Conservation (phyloP, 2,113 vertebrate species). For the Uropsilus gracilis region DNA sequence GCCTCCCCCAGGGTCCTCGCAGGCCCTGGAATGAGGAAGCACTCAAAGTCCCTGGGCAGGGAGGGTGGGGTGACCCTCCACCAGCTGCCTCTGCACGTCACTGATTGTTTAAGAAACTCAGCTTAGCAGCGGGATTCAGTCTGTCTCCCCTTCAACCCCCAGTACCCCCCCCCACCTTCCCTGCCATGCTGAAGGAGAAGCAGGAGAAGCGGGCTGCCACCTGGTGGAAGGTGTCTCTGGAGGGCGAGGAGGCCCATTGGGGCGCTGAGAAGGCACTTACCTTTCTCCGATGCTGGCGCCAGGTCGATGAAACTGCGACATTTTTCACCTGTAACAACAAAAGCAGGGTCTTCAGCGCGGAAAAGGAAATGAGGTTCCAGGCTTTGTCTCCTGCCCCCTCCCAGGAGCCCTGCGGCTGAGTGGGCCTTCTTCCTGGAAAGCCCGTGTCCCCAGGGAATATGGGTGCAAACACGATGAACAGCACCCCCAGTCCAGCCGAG, state of each 20-base stretch:
- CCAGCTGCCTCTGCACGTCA: not conserved
- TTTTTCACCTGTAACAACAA: slow-evolving; percentile 93
- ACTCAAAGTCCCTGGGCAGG: fast-evolving
- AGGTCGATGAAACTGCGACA: slow-evolving; percentile 99
- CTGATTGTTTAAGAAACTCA: not conserved
- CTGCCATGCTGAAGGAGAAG: not conserved
- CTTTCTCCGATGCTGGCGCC: slow-evolving; percentile 97
- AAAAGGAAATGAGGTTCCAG: not conserved
- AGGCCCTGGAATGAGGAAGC: fast-evolving
- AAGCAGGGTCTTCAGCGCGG: slow-evolving; percentile 64
- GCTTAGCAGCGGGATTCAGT: not conserved
- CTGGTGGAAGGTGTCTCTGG: not conserved
- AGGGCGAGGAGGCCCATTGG: fast-evolving
- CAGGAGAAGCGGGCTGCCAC: not conserved
- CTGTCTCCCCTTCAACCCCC: too few relatives aligned
- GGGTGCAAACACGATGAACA: too few relatives aligned
- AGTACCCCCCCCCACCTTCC: too few relatives aligned
- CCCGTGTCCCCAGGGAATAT: fast-evolving
- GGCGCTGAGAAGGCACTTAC: slow-evolving; percentile 84
- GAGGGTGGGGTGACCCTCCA: not conserved
- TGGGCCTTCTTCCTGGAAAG: not conserved
- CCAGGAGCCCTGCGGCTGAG: not conserved
- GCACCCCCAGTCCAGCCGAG: too few relatives aligned
- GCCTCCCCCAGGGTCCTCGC: not conserved
- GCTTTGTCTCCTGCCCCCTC: not conserved